Conservation (phyloP, 1,140 invertebrate genomes). For the Drosophila lowei region DNA sequence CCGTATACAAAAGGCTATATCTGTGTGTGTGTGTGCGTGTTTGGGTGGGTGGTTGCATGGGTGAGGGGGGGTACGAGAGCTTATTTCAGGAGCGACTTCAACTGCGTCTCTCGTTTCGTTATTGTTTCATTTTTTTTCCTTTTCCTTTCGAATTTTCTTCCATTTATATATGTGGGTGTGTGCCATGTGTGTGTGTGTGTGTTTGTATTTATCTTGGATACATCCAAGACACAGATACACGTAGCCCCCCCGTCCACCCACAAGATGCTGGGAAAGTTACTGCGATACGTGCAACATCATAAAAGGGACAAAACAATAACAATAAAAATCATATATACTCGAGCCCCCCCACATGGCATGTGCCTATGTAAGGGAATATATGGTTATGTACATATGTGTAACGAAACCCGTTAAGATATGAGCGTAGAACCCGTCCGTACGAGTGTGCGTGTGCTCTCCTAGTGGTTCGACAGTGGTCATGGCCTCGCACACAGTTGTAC, state of each 20-base stretch:
- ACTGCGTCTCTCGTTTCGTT: constrained; percentile 46
- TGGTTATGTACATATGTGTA: constrained; percentile 12
- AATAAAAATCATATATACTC: constrained; percentile 79
- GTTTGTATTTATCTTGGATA: constrained; percentile 48
- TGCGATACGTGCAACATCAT: constrained; percentile 68
- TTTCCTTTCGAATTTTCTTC: constrained; percentile 64
- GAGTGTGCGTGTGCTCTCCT: constrained; percentile 11
- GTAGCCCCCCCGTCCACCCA: constrained; percentile 4
- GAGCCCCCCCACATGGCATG: constrained; percentile 11
- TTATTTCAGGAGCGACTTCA: constrained; percentile 48
- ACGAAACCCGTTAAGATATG: constrained; percentile 68
- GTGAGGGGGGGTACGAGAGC: constrained; percentile 22
- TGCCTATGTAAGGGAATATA: constrained; percentile 9
- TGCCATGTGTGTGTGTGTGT: constrained; percentile 14
- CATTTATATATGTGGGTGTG: constrained; percentile 28
- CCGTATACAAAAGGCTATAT: constrained; percentile 46
- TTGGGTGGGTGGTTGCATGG: background rate
- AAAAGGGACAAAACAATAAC: constrained; percentile 81
- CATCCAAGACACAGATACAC: constrained; percentile 33
- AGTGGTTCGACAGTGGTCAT: constrained; percentile 13
- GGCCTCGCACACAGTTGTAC: background rate
- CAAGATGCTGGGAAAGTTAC: constrained; percentile 43
- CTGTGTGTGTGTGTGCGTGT: constrained; percentile 2
- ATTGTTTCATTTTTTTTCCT: constrained; percentile 77
- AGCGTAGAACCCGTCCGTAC: constrained; percentile 34